phyloP scores from a whole-genome alignment of 53 echinoderm and acorn worm genomes.

The Mesocentrotus franciscanus region DNA sequence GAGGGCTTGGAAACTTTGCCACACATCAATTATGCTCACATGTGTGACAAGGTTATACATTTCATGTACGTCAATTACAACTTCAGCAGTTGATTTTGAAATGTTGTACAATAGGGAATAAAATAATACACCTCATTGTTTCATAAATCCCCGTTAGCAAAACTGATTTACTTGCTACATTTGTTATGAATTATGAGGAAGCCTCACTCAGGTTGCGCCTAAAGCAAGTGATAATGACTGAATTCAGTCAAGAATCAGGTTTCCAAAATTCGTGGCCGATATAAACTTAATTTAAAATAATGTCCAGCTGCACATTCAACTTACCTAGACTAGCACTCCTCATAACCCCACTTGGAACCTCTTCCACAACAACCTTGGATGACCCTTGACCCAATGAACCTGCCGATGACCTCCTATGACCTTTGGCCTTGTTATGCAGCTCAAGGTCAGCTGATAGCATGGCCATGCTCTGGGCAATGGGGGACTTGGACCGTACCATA shows the following conservation, averaged over 20 bases:
- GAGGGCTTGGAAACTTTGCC: no score
- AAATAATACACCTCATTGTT: no score
- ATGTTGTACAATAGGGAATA: no score
- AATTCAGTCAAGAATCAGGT: neutral
- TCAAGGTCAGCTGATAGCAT: constrained; percentile 58
- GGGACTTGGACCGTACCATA: constrained; percentile 57
- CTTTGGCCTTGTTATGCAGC: constrained; percentile 50
- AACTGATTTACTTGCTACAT: no score
- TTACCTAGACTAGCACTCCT: constrained; percentile 56
- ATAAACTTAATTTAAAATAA: neutral
- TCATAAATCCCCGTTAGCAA: no score
- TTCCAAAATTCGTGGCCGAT: neutral
- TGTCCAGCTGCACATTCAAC: neutral
- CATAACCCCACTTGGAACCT: constrained; percentile 22
- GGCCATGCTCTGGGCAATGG: constrained; percentile 58
- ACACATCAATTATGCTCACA: no score
- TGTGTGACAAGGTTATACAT: no score
- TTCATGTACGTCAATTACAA: no score
- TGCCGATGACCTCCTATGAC: constrained; percentile 64
- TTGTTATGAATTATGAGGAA: no score
- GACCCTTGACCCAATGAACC: constrained; percentile 44
- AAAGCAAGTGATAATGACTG: no score
- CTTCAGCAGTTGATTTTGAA: no score
- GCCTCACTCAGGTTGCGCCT: no score
- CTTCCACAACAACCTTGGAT: constrained; percentile 49